Base-by-base conservation (phyloP, 2,888 invertebrate species). In the Anorthoa munda region DNA sequence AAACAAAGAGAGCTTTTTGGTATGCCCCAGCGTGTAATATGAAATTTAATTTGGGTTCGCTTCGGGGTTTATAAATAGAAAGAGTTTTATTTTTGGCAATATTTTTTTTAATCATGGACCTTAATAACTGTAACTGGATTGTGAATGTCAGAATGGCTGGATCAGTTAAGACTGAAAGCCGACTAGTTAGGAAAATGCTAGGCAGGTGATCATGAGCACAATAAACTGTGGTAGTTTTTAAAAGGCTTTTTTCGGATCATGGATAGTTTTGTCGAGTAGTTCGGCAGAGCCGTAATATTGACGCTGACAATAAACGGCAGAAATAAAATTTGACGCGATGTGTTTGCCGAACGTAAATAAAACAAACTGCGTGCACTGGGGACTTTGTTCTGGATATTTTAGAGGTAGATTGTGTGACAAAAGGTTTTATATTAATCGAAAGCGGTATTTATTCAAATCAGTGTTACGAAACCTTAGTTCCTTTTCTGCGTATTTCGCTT, bases 261-360 rank as follows among this genome's bases (percentile, higher is more conserved):
- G 5, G 39, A 13, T 53, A 56, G 51, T 77, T 65, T 60, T 65
- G n/a, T 65, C 17, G 60, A 76, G 53, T 50, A 46, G 18, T 72
- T 21, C 26, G 39, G 23, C 17, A 58, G 65, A 81, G 60, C 50
- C 46, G 39, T 77, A 59, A 74, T 74, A 61, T 81, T 70, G 77
- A 65, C 74, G 58, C 58, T 66, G 81, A 67, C 58, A 74, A 81
- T 74, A 71, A 77, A 81, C 65, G 58, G 58, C 48, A 31, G 60
- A 63, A 81, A 81, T 71, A 74, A 78, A 81, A 81, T 66, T 81
- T 71, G 77, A 64, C 70, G 78, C 67, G 67, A 75, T 68, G 65
- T 77, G 75, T 81, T 81, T 77, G 70, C 58, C 46, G 55, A 68
- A 81, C 53, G 70, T 70, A 81, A 77, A 81, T 81, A 77, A 81